These are phyloP conservation scores for Crotalus viridis DNA, from an alignment of 2,113 vertebrate genomes.

Conservation along the genomic window DNA sequence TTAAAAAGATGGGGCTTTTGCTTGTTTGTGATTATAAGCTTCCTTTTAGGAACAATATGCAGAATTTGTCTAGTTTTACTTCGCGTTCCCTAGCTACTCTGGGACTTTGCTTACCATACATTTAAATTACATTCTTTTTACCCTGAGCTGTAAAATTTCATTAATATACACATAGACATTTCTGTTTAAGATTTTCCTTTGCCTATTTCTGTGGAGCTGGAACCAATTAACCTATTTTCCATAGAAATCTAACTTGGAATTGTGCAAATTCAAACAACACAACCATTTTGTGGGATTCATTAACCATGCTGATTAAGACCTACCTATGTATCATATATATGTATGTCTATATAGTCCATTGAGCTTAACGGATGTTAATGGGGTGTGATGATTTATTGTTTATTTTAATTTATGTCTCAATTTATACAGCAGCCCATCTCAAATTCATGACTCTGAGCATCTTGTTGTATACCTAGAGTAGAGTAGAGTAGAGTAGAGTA, in stretches of 20 bases:
- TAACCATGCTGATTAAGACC: neutral
- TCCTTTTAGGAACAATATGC: neutral
- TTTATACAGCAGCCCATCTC: neutral
- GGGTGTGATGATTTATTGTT: neutral
- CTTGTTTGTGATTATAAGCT: neutral
- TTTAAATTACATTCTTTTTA: neutral
- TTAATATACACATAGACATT: neutral
- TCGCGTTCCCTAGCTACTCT: neutral
- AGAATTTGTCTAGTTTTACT: neutral
- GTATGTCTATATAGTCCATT: neutral
- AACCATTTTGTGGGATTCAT: neutral
- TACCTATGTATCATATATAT: neutral
- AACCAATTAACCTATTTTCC: neutral
- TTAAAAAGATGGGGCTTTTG: neutral
- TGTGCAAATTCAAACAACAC: neutral
- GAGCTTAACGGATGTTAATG: neutral
- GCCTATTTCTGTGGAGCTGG: neutral
- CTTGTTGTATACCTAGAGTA: neutral
- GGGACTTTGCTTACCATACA: neutral
- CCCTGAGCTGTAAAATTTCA: neutral
- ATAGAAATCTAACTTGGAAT: neutral
- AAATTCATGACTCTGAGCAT: neutral
- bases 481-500: too few species aligned
- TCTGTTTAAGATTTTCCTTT: neutral
- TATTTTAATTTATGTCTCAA: neutral